Base-by-base conservation (phyloP, 2,113 vertebrate species). In the Zingel zingel region DNA sequence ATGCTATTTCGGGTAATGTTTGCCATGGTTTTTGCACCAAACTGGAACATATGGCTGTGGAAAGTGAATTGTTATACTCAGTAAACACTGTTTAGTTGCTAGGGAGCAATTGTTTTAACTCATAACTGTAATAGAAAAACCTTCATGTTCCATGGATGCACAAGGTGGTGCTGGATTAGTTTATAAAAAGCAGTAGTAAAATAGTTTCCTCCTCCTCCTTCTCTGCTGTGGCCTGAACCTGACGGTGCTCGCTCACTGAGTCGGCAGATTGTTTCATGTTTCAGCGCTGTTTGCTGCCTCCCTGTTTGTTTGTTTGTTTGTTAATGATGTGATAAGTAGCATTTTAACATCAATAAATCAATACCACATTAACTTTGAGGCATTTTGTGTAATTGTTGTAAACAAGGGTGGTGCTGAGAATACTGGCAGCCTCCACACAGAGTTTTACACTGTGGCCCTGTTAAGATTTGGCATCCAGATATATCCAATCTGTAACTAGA, bases 291-390 rank as follows among this genome's bases (percentile, higher is more conserved):
- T 58, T 54, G 45, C 23, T 67, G 36, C 27, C 58, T 70, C 50
- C 10, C 25, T 16, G 18, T 69, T 59, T 74, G 76, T 74, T 61
- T 16, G 18, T 69, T 59, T 74, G 76, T 74, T 61, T 73, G 70
- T 74, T 70, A 65, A 81, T 65, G 69, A 78, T 63, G 59, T 43
- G 54, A 77, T 30, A 50, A 56, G 76, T 30, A 27, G 51, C 62
- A 54, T 70, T 71, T 70, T 25, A 36, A 56, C 21, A 58, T 66
- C 54, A 81, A 70, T 58, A 64, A 85, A 72, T 74, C 27, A 74
- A 80, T 56, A 61, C 11, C 48, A 54, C 67, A 73, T 86, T 84
- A 53, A 16, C 81, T 77, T 66, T 67, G 50, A 58, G 36, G 50
- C 62, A 27, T 64, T 73, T 59, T 11, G 33, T 68, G 47, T 43